Base-by-base conservation (phyloP, 2,888 invertebrate genomes). In the Cybosia mesomella region DNA sequence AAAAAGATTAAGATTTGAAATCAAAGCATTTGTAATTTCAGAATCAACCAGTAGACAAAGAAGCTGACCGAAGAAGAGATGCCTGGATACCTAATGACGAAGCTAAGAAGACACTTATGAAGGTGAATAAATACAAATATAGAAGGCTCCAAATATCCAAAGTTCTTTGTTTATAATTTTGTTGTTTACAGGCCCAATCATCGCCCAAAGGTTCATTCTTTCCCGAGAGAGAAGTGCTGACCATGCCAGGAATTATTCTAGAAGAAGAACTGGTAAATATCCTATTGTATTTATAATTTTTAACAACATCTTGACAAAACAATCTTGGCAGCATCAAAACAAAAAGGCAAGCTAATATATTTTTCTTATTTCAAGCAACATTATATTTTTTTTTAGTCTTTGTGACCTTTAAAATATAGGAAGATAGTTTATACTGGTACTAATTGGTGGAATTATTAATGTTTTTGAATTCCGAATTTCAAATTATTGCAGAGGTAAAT, bases 41-140 rank as follows among this genome's bases (percentile, higher is more conserved):
- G 95, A 93, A 93, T 66, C 91, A 92, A 72, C 94, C 94, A 18
- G 89, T 92, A 5, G 96, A 96, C 55, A 95, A 95, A 71, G 96
- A 96, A 83, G 95, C 94, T 2, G 96, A 96, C 67, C 91, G 96
- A 79, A 87, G 96, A 68, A 89, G 97, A 79, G 97, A 97, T 91
- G 96, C 97, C 0, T 98, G 98, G 98, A 97, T 98, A 80, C 97
- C 98, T 2, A 97, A 96, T 70, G 97, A 97, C 75, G 95, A 96
- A 80, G 97, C 98, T 0, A 95, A 96, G 74, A 97, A 96, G 82
- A 96, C 96, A 62, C 91, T 97, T 0, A 95, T 96, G 75, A 95
- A 95, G 89, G 95, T 32, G 1, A 60, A n/a, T 49, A n/a, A 22
- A 9, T 7, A 28, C 3, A 8, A 15, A 39, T 39, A 15, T 15